Evolutionary conservation across 2,888 invertebrate species (phyloP), one percentile per base, ranked within the genome.

Genomic region (Heteromurus nitidus): DNA sequence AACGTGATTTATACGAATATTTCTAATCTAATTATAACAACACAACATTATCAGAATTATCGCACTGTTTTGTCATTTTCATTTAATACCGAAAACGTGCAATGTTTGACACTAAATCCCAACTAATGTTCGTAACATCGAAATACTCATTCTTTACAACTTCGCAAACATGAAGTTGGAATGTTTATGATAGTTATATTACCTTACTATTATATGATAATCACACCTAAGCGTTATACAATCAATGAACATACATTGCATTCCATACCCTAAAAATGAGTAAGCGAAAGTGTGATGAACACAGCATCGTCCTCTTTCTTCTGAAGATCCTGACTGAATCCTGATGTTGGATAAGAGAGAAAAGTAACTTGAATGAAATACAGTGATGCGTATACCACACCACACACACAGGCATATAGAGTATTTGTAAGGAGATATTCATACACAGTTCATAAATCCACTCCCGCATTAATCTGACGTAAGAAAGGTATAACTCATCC

Each of bases 401-500:
- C 36, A 36, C 36, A 9, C 36, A 36, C 36, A 36, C 36, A n/a
- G n/a, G n/a, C n/a, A n/a, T n/a, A n/a, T n/a, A n/a, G n/a, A n/a
- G n/a, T n/a, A n/a, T n/a, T n/a, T n/a, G n/a, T n/a, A n/a, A n/a
- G 36, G 7, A 36, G 13, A 36, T 13, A 5, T 36, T 36, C 13
- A 36, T 13, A 36, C 5, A 24, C 55, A 36, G 42, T 28, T 60
- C 28, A 72, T 60, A 72, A 72, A 72, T 72, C 47, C 60, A 50
- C 24, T 44, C 28, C 24, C 47, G 60, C 60, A 60, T 72, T 60
- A 60, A 60, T 60, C 60, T 60, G 58, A 58, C 72, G 53, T 42
- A 60, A 28, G 60, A 72, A 60, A 44, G 20, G 58, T 42, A 72
- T 72, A 72, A 72, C 60, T 72, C 72, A 72, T 72, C 60, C 44